Percentiles rank a stretch among this genome's conserved stretches.
phyloP scores from a whole-genome alignment of 1,140 invertebrate genomes.

The Lysiphlebus fabarum region DNA sequence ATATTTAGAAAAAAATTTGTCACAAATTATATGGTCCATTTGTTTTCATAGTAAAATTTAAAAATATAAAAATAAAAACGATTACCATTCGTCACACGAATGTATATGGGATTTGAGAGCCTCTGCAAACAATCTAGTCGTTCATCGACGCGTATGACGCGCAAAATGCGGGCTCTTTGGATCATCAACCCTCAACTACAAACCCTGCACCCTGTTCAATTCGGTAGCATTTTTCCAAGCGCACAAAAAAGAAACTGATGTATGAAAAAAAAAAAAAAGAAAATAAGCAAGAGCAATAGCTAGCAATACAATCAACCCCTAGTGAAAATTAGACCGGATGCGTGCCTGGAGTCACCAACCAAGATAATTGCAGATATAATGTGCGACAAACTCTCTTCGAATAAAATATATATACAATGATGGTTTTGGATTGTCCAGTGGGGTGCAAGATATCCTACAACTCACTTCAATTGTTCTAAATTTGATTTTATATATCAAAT shows the following conservation, averaged over 20 bases:
- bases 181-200: conserved; percentile 43
- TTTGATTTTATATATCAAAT: too few species aligned
- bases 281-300: conserved; percentile 14
- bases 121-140: conserved; percentile 58
- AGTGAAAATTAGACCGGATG: conserved; percentile 37
- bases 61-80: conserved; percentile 6
- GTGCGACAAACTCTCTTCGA: conserved; percentile 46
- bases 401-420: not conserved
- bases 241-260: conserved; percentile 23
- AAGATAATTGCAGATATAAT: conserved; percentile 57
- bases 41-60: not conserved
- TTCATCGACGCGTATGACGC: conserved; percentile 56
- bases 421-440: conserved; percentile 4
- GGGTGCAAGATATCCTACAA: conserved; percentile 3
- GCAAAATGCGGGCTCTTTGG: conserved; percentile 55
- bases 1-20: too few species aligned
- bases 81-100: conserved; percentile 19
- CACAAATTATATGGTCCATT: too few species aligned
- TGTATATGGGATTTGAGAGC: conserved; percentile 47
- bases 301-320: conserved; percentile 28
- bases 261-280: conserved; percentile 14
- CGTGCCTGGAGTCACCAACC: conserved; percentile 47
- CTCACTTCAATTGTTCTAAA: too few species aligned
- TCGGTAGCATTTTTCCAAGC: not conserved
- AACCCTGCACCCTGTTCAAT: conserved; percentile 7